Evolutionary conservation across 1,140 invertebrate genomes (phyloP).

Genomic region (Metaphire vulgaris): DNA sequence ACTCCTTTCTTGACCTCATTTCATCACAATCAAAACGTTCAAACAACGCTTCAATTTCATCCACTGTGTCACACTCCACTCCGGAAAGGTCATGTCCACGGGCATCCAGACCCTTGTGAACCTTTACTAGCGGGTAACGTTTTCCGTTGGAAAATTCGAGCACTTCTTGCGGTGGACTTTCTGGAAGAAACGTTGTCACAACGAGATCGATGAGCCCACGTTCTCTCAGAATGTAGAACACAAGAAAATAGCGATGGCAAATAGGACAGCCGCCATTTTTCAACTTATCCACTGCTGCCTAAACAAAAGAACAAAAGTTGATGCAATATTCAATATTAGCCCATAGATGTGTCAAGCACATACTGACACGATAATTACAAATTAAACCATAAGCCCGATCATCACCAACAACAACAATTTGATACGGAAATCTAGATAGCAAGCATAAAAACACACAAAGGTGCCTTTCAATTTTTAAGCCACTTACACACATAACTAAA

Average conservation of each 20-base stretch:
- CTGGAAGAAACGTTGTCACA: conserved; percentile 45
- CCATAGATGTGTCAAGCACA: too few relatives aligned
- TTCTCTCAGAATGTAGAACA: conserved; percentile 45
- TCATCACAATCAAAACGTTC: conserved; percentile 39
- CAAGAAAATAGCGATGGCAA: conserved; percentile 49
- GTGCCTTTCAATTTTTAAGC: too few relatives aligned
- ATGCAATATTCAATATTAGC: too few relatives aligned
- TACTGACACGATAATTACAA: too few relatives aligned
- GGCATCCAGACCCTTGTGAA: conserved; percentile 32
- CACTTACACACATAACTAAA: too few relatives aligned
- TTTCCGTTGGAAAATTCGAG: conserved; percentile 40
- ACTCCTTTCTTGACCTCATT: conserved; percentile 37
- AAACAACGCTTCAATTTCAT: conserved; percentile 45
- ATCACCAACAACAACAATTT: too few relatives aligned
- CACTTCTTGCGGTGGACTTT: conserved; percentile 44
- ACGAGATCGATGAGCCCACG: conserved; percentile 41
- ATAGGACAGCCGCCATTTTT: conserved; percentile 48
- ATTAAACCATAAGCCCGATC: too few relatives aligned
- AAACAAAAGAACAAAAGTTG: too few relatives aligned
- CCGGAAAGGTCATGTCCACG: conserved; percentile 38
- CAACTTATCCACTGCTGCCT: conserved; percentile 41
- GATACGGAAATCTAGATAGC: too few relatives aligned
- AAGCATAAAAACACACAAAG: too few relatives aligned
- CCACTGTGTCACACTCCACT: conserved; percentile 40
- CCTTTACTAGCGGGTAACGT: conserved; percentile 43